Evolutionary conservation across 1,140 invertebrate genomes (phyloP), one percentile per base, ranked within the genome.

Genomic region (Pogonomyrmex barbatus): DNA sequence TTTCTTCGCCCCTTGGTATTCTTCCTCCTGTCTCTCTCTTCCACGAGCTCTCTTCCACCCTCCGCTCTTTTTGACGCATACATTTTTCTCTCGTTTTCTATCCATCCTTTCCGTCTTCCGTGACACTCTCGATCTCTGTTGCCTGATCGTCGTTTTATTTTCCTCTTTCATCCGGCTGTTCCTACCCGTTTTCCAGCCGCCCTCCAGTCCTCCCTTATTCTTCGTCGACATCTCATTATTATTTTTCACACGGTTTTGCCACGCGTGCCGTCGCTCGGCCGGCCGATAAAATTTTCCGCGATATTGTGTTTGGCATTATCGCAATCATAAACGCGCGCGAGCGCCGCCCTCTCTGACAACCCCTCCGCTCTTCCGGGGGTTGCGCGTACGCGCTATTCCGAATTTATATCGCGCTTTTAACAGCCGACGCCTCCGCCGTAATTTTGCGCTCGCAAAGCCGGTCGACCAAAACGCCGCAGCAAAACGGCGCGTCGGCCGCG

Each of bases 381-480:
- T 54, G 68, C 47, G 52, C 52, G 58, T 70, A 84, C 85, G 63
- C 54, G 63, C 47, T 87, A 63, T 52, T 56, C 83, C 81, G 81
- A 88, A 91, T 91, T 88, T 92, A 90, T 89, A 89, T 92, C 90
- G 87, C 86, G 90, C 91, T 92, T 92, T 92, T 91, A 92, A 92
- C 90, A 89, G 60, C 87, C 78, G 65, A 54, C 89, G 60, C 42
- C 85, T 85, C 60, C 62, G 83, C 73, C 81, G 81, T 91, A 91
- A 91, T 92, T 87, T 87, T 78, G 58, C 62, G 56, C 76, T 45
- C 67, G 71, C 86, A 62, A 82, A 88, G 58, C 88, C 84, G 63
- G 24, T 78, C 83, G 83, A 76, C 39, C 86, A 77, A 79, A 91
- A 90, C 81, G 84, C 76, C 50, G 84, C 68, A 42, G 87, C 88